Evolutionary conservation across 2,113 vertebrate genomes (phyloP), one percentile per base, ranked within the genome.

Genomic region (Ictidomys tridecemlineatus): DNA sequence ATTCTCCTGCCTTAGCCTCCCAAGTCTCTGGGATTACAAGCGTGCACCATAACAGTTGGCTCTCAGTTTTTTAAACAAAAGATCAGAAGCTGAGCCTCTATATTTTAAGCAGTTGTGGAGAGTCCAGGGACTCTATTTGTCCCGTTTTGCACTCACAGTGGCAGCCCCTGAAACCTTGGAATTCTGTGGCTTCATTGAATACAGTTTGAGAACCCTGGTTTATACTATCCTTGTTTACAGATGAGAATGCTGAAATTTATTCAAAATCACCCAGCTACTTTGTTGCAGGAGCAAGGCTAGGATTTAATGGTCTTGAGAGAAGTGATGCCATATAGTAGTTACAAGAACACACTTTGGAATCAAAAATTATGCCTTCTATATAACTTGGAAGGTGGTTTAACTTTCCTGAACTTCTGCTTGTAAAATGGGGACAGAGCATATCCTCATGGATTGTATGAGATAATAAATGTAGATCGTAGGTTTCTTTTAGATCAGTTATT

Each of bases 401-500:
- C 67, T 90, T 77, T 37, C 39, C 34, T 61, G 42, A 89, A 34
- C 67, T 30, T 90, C 87, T 84, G 34, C 67, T 91, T 92, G 34
- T 91, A 72, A 94, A 95, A 61, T 87, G 42, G 8, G 42, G 61
- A 76, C 84, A 74, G 89, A 87, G 51, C 48, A 74, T 37, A 61
- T 45, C 5, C 5, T 56, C 67, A 22, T 51, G n/a, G 48, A 69
- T 77, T 85, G 61, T 85, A 4, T 96, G 69, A 86, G 63, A 18
- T 70, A 87, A 56, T 83, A 32, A 30, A 7, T 69, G 32, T 14
- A 39, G 58, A 67, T 42, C 32, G 70, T 24, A 69, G 12, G 1
- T 76, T 95, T 79, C 22, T 45, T 96, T 42, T 70, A 37, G 72
- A 73, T 96, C n/a, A 22, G 34, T 92, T 74, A 34, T 88, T 87